A percentile compares a stretch with the other conserved stretches of the same genome.
phyloP scores from a whole-genome alignment of 2,797 vertebrate species.

The Muscicapa striata region DNA sequence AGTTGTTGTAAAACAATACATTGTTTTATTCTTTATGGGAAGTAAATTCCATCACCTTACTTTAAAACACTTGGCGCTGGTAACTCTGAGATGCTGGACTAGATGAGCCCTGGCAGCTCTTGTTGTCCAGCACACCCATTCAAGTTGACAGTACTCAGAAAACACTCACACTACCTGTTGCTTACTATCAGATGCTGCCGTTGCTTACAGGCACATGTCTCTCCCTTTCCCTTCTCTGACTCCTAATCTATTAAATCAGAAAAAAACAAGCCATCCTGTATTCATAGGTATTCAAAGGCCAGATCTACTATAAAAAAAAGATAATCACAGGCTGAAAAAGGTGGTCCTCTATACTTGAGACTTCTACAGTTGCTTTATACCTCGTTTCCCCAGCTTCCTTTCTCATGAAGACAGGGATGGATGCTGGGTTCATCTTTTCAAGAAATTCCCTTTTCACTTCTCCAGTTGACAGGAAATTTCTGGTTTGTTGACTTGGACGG shows the following conservation, averaged over 20 bases:
- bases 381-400: not conserved
- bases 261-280: not conserved
- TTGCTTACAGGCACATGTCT: not conserved
- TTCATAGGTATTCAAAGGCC: not conserved
- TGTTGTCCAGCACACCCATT: not conserved
- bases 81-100: not conserved
- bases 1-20: not conserved
- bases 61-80: not conserved
- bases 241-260: not conserved
- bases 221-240: not conserved
- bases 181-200: not conserved
- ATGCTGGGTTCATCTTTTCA: not conserved
- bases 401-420: not conserved
- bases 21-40: not conserved
- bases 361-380: not conserved
- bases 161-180: not conserved
- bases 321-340: not conserved
- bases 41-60: not conserved
- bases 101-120: not conserved
- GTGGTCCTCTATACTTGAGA: not conserved
- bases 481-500: not conserved
- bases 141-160: not conserved
- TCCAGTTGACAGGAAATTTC: not conserved
- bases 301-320: not conserved
- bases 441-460: not conserved